Conservation (phyloP, 2,797 vertebrate species). For the Channallabes apus region DNA sequence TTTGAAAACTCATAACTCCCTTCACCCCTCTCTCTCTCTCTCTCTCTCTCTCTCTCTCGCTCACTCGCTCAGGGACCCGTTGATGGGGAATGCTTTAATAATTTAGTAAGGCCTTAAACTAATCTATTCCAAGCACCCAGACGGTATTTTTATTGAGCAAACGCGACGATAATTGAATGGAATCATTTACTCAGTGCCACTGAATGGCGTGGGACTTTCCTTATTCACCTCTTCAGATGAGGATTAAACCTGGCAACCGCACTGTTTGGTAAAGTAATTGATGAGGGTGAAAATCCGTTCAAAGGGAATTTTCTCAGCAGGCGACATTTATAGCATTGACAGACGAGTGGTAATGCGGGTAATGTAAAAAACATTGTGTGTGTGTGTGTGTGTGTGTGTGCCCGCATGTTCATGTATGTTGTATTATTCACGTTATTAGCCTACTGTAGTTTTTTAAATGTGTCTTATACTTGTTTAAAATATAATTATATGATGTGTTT, state of each 20-base stretch:
- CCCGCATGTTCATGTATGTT: too few relatives aligned
- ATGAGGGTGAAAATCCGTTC: slow-evolving; percentile 20
- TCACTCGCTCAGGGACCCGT: slow-evolving; percentile 61
- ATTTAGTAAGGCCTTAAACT: slow-evolving; percentile 76
- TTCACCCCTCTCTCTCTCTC: background rate
- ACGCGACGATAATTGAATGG: slow-evolving; percentile 75
- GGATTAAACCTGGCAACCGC: slow-evolving; percentile 59
- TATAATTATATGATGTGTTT: too few relatives aligned
- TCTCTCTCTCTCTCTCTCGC: background rate
- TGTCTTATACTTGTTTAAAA: too few relatives aligned
- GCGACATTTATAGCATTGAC: background rate
- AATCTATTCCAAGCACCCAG: slow-evolving; percentile 77
- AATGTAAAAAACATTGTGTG: too few relatives aligned
- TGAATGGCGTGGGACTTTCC: slow-evolving; percentile 64
- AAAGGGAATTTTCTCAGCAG: slow-evolving; percentile 18
- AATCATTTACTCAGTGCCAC: slow-evolving; percentile 75
- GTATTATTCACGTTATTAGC: too few relatives aligned
- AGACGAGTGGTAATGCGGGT: background rate
- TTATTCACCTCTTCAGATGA: slow-evolving; percentile 60
- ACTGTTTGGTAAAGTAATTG: slow-evolving; percentile 61
- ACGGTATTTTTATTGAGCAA: slow-evolving; percentile 78
- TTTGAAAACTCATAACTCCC: slow-evolving; percentile 6
- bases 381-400: too few relatives aligned
- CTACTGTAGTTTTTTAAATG: too few relatives aligned
- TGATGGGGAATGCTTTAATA: slow-evolving; percentile 76